phyloP scores from a whole-genome alignment of 2,888 invertebrate genomes.

The Julus scandinavius region DNA sequence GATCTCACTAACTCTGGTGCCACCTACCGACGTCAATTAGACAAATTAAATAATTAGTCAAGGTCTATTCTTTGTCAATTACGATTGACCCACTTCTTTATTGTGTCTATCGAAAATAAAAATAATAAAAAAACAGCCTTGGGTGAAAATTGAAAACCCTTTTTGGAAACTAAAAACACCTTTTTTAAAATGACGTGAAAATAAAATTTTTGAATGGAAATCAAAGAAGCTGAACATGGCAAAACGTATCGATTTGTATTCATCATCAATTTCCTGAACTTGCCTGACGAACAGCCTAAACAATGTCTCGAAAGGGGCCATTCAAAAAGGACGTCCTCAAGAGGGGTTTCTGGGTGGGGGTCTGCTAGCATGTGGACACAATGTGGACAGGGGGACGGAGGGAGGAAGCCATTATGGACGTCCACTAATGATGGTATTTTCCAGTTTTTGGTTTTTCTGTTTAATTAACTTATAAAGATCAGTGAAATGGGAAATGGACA shows the following conservation, averaged over 20 bases:
- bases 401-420: no score
- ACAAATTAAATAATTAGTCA: constrained; percentile 11
- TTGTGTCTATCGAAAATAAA: neutral
- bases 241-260: neutral
- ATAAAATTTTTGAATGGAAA: neutral
- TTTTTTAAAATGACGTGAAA: neutral
- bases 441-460: no score
- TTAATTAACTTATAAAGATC: no score
- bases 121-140: neutral
- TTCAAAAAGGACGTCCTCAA: no score
- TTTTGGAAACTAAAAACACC: neutral
- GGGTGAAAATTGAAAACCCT: neutral
- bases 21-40: neutral
- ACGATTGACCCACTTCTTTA: neutral
- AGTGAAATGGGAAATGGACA: no score
- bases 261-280: neutral
- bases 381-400: no score
- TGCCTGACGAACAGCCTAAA: no score
- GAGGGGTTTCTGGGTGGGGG: no score
- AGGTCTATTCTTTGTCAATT: neutral
- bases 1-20: neutral
- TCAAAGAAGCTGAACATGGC: no score
- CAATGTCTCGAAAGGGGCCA: no score
- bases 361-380: no score
- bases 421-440: no score